phyloP scores from a whole-genome alignment of 2,113 vertebrate genomes.

The Numenius arquata region DNA sequence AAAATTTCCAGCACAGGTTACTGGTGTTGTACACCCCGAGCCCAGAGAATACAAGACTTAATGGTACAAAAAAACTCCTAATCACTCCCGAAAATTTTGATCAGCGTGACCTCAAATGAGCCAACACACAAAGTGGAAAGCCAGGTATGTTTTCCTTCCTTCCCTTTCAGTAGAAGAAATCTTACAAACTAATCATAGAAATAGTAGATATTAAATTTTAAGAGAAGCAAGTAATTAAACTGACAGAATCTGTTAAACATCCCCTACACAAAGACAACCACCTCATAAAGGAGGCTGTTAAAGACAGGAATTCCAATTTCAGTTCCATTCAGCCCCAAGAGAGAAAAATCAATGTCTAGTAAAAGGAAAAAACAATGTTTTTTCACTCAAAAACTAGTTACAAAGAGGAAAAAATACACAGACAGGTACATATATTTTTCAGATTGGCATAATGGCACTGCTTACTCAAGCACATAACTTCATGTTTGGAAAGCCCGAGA shows the following conservation, averaged over 20 bases:
- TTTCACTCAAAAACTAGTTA: background rate
- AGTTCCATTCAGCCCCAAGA: background rate
- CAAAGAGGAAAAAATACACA: background rate
- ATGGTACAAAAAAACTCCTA: background rate
- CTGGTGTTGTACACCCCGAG: background rate
- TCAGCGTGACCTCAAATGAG: background rate
- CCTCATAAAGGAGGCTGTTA: background rate
- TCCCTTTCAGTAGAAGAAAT: background rate
- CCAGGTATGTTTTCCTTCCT: background rate
- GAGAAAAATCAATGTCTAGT: background rate
- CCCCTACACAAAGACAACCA: background rate
- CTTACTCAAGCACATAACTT: background rate
- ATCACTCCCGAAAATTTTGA: background rate
- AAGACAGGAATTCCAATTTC: background rate
- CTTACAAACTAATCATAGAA: background rate
- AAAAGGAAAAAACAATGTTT: background rate
- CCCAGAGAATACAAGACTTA: rapidly evolving
- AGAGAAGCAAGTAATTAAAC: background rate
- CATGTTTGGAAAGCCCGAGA: background rate
- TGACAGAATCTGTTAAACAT: background rate
- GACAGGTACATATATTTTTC: background rate
- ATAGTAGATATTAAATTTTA: background rate
- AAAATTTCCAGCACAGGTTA: background rate
- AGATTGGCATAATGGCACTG: background rate
- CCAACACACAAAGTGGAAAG: background rate